Conservation (phyloP, 2,113 vertebrate genomes). For the Amblyopsis rosae region DNA sequence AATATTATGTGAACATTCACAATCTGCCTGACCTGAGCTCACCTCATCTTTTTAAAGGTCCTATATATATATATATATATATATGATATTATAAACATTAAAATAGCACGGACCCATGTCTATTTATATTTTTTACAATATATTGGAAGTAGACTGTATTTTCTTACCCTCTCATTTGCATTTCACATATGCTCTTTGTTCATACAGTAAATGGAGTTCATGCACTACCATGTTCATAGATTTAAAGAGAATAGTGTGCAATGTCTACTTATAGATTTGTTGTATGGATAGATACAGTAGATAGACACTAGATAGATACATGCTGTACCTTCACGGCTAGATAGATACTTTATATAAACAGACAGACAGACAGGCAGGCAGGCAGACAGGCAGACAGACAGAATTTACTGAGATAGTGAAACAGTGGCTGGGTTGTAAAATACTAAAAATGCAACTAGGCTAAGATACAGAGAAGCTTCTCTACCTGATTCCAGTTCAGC, state of each 20-base stretch:
- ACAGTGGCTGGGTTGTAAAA: too few species aligned
- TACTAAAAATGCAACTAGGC: conserved; percentile 5
- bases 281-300: neutral
- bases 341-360: neutral
- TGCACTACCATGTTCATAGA: too few species aligned
- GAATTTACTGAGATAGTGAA: conserved; percentile 7
- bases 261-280: neutral
- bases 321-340: neutral
- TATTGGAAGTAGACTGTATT: too few species aligned
- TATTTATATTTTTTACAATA: neutral
- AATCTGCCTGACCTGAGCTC: neutral
- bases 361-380: too few species aligned
- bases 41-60: too few species aligned
- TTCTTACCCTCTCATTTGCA: conserved; percentile 8
- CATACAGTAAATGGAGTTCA: too few species aligned
- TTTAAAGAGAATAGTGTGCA: neutral
- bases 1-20: conserved; percentile 16
- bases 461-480: conserved; percentile 29
- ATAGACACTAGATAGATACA: too few species aligned
- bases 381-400: too few species aligned
- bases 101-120: too few species aligned
- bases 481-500: conserved; percentile 42
- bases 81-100: too few species aligned
- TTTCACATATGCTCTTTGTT: neutral
- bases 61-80: too few species aligned